A percentile compares a stretch with the other conserved stretches of the same genome.
These are phyloP conservation scores for Melanocharis versteri DNA, from an alignment of 2,113 vertebrate species.

Conservation along the genomic window DNA sequence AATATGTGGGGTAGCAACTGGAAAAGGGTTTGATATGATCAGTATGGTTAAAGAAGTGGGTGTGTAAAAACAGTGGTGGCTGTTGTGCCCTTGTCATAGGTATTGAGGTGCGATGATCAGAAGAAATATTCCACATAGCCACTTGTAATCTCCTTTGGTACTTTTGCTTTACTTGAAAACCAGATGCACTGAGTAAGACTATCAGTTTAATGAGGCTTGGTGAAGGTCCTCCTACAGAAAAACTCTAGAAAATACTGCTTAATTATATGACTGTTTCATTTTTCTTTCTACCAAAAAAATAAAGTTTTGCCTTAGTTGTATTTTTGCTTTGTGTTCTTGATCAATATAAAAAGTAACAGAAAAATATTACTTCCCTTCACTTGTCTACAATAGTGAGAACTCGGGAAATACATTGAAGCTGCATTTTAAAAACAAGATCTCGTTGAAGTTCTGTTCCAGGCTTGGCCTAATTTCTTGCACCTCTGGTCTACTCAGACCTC, in stretches of 20 bases:
- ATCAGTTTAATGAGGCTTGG: background rate
- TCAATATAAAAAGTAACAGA: background rate
- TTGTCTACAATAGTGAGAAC: background rate
- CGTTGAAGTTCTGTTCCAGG: background rate
- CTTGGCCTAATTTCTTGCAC: background rate
- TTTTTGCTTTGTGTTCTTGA: constrained; percentile 6
- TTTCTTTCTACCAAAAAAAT: constrained; percentile 70
- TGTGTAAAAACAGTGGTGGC: background rate
- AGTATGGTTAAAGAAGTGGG: background rate
- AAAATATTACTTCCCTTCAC: background rate
- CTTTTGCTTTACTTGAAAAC: constrained; percentile 30
- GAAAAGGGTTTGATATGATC: background rate
- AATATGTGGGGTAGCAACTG: background rate
- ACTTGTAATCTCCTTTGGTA: background rate
- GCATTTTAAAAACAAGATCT: background rate
- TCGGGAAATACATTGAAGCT: background rate
- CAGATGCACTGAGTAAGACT: background rate
- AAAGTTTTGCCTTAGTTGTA: constrained; percentile 66
- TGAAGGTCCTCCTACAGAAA: background rate
- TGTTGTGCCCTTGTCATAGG: background rate
- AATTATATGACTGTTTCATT: constrained; percentile 55
- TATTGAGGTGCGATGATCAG: background rate
- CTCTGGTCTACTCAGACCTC: background rate
- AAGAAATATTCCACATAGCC: background rate
- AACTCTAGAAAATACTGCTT: background rate